Percentiles rank a stretch among this genome's conserved stretches.
These are phyloP conservation scores for Drosophila demipolita DNA, from an alignment of 2,888 invertebrate genomes.

Conservation along the genomic window DNA sequence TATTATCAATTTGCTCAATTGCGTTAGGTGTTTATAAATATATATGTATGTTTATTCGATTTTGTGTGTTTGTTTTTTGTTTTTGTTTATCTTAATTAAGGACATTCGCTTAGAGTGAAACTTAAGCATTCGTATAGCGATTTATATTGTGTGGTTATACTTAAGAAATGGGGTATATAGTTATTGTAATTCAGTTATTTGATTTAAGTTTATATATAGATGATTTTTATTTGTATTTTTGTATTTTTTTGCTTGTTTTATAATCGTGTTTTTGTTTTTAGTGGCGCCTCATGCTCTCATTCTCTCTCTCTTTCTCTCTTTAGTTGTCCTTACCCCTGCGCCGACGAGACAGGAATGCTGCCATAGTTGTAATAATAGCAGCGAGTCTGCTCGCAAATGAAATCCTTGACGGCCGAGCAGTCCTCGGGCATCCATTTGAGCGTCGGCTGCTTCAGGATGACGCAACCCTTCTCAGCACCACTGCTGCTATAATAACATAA, in stretches of 20 bases:
- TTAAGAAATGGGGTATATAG: slow-evolving; percentile 22
- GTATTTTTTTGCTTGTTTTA: slow-evolving; percentile 33
- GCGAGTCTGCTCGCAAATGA: slow-evolving; percentile 95
- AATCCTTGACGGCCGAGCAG: slow-evolving; percentile 93
- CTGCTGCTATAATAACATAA: slow-evolving; percentile 86
- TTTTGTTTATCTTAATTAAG: slow-evolving; percentile 63
- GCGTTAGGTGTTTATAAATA: slow-evolving; percentile 42
- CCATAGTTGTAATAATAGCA: slow-evolving; percentile 97
- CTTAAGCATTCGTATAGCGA: slow-evolving; percentile 62
- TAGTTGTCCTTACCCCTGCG: slow-evolving; percentile 92
- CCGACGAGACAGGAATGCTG: slow-evolving; percentile 94
- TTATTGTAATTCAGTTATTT: slow-evolving; percentile 45
- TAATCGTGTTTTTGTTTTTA: slow-evolving; percentile 34
- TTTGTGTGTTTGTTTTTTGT: slow-evolving; percentile 22
- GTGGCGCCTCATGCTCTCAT: slow-evolving; percentile 47
- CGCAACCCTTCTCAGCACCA: slow-evolving; percentile 90
- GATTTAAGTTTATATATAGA: slow-evolving; percentile 37
- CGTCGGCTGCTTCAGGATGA: slow-evolving; percentile 91
- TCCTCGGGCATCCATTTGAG: slow-evolving; percentile 94
- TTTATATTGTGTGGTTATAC: slow-evolving; percentile 49
- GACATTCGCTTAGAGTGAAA: slow-evolving; percentile 65
- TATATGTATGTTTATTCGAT: slow-evolving; percentile 18
- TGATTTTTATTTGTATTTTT: slow-evolving; percentile 20
- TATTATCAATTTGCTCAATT: slow-evolving; percentile 31
- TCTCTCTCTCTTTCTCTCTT: slow-evolving; percentile 37